Conservation (phyloP, 2,113 vertebrate species). For the Cettia cetti region DNA sequence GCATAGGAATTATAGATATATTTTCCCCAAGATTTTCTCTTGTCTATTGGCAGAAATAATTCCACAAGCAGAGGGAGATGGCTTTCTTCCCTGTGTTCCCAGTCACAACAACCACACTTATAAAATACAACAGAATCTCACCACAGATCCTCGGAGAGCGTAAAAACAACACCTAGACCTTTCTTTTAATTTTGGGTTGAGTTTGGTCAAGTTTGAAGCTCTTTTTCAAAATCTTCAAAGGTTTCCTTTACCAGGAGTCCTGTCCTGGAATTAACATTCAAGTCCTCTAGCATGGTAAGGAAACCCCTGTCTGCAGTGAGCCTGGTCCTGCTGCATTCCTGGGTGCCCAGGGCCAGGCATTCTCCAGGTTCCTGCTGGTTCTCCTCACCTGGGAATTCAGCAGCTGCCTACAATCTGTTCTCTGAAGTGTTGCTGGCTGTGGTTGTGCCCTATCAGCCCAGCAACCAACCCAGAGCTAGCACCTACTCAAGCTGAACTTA, state of each 20-base stretch:
- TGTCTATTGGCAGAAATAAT: not conserved
- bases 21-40: not conserved
- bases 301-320: not conserved
- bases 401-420: not conserved
- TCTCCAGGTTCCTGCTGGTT: not conserved
- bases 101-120: not conserved
- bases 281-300: accelerated
- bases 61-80: not conserved
- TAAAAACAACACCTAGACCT: not conserved
- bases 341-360: not conserved
- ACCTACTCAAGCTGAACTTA: not conserved
- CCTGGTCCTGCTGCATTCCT: no score
- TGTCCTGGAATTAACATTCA: not conserved
- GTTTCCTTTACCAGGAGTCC: not conserved
- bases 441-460: not conserved
- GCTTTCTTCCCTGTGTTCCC: not conserved
- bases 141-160: not conserved
- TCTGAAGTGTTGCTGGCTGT: not conserved
- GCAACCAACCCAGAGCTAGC: not conserved
- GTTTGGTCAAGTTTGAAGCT: not conserved
- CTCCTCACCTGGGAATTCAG: not conserved
- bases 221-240: not conserved
- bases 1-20: not conserved
- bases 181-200: not conserved
- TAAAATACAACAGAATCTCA: not conserved